Conservation (phyloP, 2,888 invertebrate genomes). For the Tiliacea aurago region DNA sequence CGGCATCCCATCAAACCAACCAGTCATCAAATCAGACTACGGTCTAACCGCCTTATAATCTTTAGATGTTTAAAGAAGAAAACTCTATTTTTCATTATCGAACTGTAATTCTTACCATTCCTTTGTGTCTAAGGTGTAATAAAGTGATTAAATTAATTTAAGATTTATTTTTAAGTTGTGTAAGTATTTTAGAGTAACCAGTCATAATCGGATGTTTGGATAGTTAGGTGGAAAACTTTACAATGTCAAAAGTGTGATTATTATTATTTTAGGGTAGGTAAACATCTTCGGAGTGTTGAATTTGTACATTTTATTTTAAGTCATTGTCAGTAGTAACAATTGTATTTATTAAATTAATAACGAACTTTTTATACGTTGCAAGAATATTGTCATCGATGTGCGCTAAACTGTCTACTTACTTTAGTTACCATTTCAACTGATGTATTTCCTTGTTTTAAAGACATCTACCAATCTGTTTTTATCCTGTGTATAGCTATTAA, state of each 20-base stretch:
- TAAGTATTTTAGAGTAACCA: slow-evolving; percentile 85
- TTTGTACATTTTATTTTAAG: slow-evolving; percentile 85
- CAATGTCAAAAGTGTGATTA: slow-evolving; percentile 91
- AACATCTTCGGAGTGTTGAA: slow-evolving; percentile 82
- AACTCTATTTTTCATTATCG: slow-evolving; percentile 87
- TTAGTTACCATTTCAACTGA: slow-evolving; percentile 66
- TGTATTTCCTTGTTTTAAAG: slow-evolving; percentile 40
- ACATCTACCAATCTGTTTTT: slow-evolving; percentile 62
- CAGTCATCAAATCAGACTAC: slow-evolving; percentile 96
- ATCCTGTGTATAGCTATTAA: background rate
- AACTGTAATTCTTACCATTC: slow-evolving; percentile 88
- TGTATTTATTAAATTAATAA: slow-evolving; percentile 59
- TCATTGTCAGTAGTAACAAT: slow-evolving; percentile 82
- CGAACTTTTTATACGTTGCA: slow-evolving; percentile 49
- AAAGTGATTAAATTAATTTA: slow-evolving; percentile 86
- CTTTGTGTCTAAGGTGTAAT: slow-evolving; percentile 88
- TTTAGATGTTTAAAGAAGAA: slow-evolving; percentile 85
- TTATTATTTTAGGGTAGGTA: slow-evolving; percentile 86
- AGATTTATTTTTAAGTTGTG: slow-evolving; percentile 82
- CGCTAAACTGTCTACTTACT: slow-evolving; percentile 44
- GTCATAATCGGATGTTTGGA: slow-evolving; percentile 88
- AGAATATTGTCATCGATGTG: slow-evolving; percentile 34
- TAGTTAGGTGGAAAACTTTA: slow-evolving; percentile 88
- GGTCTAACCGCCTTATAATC: slow-evolving; percentile 94
- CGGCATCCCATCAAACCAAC: slow-evolving; percentile 84